A percentile compares a stretch with the other conserved stretches of the same genome.
These are phyloP conservation scores for Cephus pulcher DNA, from an alignment of 2,888 invertebrate species.

Conservation along the genomic window DNA sequence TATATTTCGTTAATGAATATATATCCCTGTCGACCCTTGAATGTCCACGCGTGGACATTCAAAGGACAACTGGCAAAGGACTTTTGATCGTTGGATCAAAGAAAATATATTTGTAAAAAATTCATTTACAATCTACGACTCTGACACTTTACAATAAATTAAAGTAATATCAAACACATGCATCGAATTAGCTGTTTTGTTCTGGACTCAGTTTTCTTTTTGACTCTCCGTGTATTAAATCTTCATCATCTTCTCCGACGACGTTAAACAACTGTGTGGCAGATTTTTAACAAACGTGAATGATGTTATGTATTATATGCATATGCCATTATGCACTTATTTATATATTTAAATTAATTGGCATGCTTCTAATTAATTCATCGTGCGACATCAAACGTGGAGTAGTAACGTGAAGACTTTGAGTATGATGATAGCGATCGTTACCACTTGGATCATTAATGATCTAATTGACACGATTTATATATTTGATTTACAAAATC, in stretches of 20 bases:
- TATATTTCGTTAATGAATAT: constrained; percentile 32
- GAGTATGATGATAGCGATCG: background rate
- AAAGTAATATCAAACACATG: constrained; percentile 25
- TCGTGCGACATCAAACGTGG: background rate
- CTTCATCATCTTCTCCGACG: background rate
- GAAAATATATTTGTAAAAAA: constrained; percentile 8
- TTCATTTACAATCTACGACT: constrained; percentile 22
- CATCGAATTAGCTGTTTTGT: constrained; percentile 6
- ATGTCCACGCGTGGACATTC: background rate
- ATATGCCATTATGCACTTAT: background rate
- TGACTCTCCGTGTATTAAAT: background rate
- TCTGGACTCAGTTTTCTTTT: background rate
- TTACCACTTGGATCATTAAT: background rate
- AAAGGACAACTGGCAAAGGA: background rate
- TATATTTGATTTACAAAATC: background rate
- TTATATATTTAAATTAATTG: background rate
- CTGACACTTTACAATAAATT: constrained; percentile 31
- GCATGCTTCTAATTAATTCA: background rate
- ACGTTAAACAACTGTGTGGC: no score
- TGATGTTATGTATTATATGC: background rate
- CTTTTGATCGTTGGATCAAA: background rate
- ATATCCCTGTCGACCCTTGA: background rate
- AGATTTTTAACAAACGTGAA: background rate
- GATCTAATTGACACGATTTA: background rate
- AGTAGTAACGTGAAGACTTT: background rate